Evolutionary conservation across 2,888 invertebrate genomes (phyloP).

Genomic region (Zygaena filipendulae): DNA sequence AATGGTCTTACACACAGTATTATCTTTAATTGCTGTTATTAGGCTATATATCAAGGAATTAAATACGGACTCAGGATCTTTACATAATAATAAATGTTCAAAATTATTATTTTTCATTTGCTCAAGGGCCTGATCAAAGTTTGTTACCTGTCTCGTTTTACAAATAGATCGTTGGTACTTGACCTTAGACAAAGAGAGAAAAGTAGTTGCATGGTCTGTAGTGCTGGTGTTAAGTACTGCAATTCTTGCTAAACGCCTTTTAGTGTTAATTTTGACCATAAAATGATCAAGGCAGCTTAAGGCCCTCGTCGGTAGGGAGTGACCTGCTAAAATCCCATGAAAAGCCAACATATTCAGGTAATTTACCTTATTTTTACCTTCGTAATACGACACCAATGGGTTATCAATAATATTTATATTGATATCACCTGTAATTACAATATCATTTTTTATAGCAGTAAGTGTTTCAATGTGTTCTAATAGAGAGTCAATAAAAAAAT

Average conservation of each 20-base stretch:
- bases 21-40: background rate
- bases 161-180: no score
- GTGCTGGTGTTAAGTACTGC: conserved; percentile 1
- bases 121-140: conserved; percentile 1
- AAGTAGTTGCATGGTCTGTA: conserved; percentile 1
- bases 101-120: conserved; percentile 1
- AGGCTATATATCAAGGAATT: background rate
- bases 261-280: conserved; percentile 4
- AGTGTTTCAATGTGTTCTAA: background rate
- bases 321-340: conserved; percentile 4
- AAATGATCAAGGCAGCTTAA: conserved; percentile 7
- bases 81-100: background rate
- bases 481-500: conserved; percentile 1
- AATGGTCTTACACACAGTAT: background rate
- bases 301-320: conserved; percentile 3
- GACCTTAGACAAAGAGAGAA: no score
- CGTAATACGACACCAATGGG: background rate
- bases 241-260: conserved; percentile 1
- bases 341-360: conserved; percentile 6
- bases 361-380: conserved; percentile 1
- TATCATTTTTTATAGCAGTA: background rate
- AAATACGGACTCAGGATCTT: conserved; percentile 1
- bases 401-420: conserved; percentile 5
- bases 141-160: no score
- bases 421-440: conserved; percentile 6